Evolutionary conservation across 2,797 vertebrate species (phyloP), one percentile per base, ranked within the genome.

Genomic region (Muraenolepis orangiensis): DNA sequence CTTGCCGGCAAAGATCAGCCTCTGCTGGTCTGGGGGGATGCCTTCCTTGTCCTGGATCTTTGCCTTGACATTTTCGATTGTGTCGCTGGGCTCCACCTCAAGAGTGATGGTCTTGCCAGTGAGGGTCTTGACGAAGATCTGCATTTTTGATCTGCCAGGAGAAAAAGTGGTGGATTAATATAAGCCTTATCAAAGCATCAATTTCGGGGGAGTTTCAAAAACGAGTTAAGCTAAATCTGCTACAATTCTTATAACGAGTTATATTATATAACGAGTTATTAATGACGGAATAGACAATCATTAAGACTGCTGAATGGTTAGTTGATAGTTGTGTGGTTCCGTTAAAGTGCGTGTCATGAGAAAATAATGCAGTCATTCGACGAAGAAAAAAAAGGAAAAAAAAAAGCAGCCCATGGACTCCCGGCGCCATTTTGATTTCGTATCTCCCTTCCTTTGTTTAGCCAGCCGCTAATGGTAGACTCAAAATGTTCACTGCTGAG

Each of bases 61-160:
- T 18, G 82, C 91, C 72, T 85, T 92, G 0, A 34, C 91, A 2
- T 88, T 93, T 0, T 93, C 93, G 14, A 93, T 93, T 1, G 91
- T 93, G 78, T 94, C 92, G 0, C 93, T 88, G 4, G 93, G 92
- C 78, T 92, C 92, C 0, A 92, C 92, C 23, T 94, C 93, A 0
- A 94, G 82, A 1, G 93, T 94, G 87, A 95, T 95, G 69, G 93
- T 94, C 77, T 94, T 94, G 13, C 93, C 93, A 0, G 93, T 94
- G 3, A 94, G 75, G n/a, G 93, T 93, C 40, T 94, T 95, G 0
- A 95, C 93, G 0, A 94, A 94, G 85, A 96, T 94, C 91, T 95
- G 94, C 94, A 95, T 95, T 14, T 80, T 83, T 38, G 70, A 75
- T 14, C 72, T 82, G 42, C 14, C 2, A 26, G 46, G 32, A 67